These are phyloP conservation scores for Drosophila colorata DNA, from an alignment of 2,888 invertebrate species.

Conservation along the genomic window DNA sequence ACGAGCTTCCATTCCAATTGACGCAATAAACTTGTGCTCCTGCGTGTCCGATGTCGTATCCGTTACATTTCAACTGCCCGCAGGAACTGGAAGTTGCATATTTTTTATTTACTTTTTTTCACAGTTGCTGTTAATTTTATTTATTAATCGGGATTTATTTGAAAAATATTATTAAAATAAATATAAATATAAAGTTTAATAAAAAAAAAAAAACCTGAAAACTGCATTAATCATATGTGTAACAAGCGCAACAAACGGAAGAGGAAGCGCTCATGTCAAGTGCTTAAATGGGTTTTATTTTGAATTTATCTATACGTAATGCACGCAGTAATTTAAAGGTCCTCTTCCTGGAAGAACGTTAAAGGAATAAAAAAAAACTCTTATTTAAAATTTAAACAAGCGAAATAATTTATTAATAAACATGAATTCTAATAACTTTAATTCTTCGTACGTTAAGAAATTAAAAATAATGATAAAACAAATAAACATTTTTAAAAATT, in stretches of 20 bases:
- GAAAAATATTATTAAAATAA: slow-evolving; percentile 43
- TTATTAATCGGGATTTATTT: slow-evolving; percentile 53
- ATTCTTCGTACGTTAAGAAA: too few species aligned
- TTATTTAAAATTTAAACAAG: too few species aligned
- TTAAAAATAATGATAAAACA: too few species aligned
- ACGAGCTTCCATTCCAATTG: slow-evolving; percentile 40
- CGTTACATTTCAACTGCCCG: slow-evolving; percentile 45
- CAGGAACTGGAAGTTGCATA: slow-evolving; percentile 60
- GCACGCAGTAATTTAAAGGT: slow-evolving; percentile 1
- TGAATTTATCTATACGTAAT: slow-evolving; percentile 28
- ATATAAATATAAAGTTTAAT: slow-evolving; percentile 14
- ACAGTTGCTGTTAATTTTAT: slow-evolving; percentile 52
- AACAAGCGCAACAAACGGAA: slow-evolving; percentile 53
- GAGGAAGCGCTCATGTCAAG: slow-evolving; percentile 50
- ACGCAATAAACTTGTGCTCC: slow-evolving; percentile 56
- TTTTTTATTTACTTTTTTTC: slow-evolving; percentile 14
- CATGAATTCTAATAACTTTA: too few species aligned
- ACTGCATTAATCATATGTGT: slow-evolving; percentile 49
- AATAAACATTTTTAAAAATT: too few species aligned
- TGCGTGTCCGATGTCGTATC: slow-evolving; percentile 62
- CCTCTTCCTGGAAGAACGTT: background rate
- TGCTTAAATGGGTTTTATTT: slow-evolving; percentile 40
- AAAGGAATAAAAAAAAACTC: background rate
- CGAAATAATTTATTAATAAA: too few species aligned
- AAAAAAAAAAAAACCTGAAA: slow-evolving; percentile 37